These are phyloP conservation scores for Liodrosophila aerea DNA, from an alignment of 2,888 invertebrate genomes.

Conservation along the genomic window DNA sequence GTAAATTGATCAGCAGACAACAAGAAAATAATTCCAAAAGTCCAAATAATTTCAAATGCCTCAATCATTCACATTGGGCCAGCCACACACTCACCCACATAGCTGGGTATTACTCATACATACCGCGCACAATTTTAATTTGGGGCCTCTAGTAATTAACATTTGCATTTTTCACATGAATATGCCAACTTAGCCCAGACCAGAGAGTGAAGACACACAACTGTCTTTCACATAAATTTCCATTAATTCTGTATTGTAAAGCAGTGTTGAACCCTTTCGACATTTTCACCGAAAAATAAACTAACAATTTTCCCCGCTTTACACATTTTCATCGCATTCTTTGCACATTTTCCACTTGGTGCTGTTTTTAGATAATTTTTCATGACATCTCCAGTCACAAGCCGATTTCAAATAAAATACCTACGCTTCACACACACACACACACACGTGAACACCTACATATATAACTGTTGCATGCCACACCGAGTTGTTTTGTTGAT, in stretches of 20 bases:
- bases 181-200: slow-evolving; percentile 9
- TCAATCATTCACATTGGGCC: neutral
- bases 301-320: neutral
- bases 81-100: slow-evolving; percentile 12
- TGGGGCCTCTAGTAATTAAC: slow-evolving; percentile 57
- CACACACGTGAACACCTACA: slow-evolving; percentile 8
- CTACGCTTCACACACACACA: slow-evolving; percentile 5
- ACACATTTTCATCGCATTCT: slow-evolving; percentile 1
- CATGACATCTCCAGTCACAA: slow-evolving; percentile 26
- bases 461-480: slow-evolving; percentile 66
- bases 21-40: slow-evolving; percentile 24
- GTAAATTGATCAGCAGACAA: slow-evolving; percentile 56
- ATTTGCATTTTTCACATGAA: slow-evolving; percentile 63
- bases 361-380: slow-evolving; percentile 31
- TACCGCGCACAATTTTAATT: slow-evolving; percentile 59
- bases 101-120: slow-evolving; percentile 50
- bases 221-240: slow-evolving; percentile 57
- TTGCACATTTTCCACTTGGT: slow-evolving; percentile 15
- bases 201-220: too few species aligned
- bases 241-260: slow-evolving; percentile 36
- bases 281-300: slow-evolving; percentile 5
- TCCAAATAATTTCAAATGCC: slow-evolving; percentile 23
- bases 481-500: slow-evolving; percentile 21
- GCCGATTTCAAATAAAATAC: slow-evolving; percentile 26
- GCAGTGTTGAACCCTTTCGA: slow-evolving; percentile 10